Percentiles rank a stretch among this genome's conserved stretches.
Conservation (phyloP, 2,888 invertebrate species). For the Ophonus ardosiacus region DNA sequence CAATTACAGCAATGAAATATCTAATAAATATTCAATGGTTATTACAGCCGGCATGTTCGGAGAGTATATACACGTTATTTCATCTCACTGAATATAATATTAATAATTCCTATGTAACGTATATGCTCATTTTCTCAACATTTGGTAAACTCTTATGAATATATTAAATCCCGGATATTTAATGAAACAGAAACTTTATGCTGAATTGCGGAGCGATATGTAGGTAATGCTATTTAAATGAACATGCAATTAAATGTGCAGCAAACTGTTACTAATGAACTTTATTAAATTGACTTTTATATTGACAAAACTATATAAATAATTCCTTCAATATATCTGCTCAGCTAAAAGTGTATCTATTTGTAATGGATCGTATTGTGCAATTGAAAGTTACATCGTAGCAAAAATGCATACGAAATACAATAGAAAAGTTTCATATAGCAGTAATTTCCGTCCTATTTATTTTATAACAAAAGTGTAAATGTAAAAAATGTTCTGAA, state of each 20-base stretch:
- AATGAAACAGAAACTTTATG: background rate
- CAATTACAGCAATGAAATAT: conserved; percentile 38
- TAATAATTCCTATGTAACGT: conserved; percentile 37
- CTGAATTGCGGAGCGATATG: background rate
- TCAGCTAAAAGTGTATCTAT: too few species aligned
- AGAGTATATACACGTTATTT: conserved; percentile 30
- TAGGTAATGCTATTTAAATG: background rate
- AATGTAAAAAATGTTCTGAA: too few species aligned
- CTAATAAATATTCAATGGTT: conserved; percentile 53
- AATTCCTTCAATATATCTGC: too few species aligned
- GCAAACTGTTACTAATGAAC: background rate
- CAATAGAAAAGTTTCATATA: too few species aligned
- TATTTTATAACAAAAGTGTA: too few species aligned
- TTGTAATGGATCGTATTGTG: too few species aligned
- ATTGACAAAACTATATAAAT: too few species aligned
- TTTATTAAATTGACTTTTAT: too few species aligned
- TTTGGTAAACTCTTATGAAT: conserved; percentile 21
- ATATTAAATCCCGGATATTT: conserved; percentile 12
- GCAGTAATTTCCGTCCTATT: too few species aligned
- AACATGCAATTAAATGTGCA: background rate
- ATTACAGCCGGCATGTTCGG: conserved; percentile 25
- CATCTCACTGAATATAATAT: conserved; percentile 24
- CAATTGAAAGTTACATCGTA: too few species aligned
- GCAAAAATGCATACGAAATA: too few species aligned
- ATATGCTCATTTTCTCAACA: conserved; percentile 32